Conservation (phyloP, 2,113 vertebrate species). For the Cavia porcellus region DNA sequence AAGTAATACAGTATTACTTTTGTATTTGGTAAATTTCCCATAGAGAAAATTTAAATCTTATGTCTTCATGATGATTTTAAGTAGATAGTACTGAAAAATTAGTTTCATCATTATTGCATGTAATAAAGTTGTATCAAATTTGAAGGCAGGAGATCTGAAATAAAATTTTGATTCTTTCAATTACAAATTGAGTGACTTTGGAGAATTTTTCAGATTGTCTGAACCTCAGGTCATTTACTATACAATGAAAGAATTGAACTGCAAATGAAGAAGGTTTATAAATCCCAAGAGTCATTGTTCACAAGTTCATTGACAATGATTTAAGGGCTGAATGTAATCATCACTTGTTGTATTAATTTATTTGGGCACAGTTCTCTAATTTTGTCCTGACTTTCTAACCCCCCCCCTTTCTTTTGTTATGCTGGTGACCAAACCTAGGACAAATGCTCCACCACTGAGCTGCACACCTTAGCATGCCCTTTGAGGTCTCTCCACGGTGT, state of each 20-base stretch:
- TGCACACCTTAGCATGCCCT: background rate
- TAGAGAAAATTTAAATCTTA: constrained; percentile 36
- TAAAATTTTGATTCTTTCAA: background rate
- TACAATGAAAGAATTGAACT: background rate
- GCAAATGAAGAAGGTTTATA: background rate
- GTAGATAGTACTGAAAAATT: background rate
- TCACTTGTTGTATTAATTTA: background rate
- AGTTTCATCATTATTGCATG: background rate
- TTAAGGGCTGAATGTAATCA: background rate
- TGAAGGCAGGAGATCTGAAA: background rate
- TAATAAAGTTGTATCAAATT: background rate
- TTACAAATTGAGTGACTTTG: background rate
- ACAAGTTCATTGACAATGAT: background rate
- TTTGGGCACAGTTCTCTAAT: background rate
- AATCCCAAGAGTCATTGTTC: background rate
- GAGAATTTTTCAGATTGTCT: background rate
- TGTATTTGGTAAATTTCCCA: constrained; percentile 36
- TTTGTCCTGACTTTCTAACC: background rate
- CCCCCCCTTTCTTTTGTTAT: background rate
- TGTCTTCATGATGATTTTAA: constrained; percentile 51
- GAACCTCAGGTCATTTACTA: background rate
- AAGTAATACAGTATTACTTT: background rate
- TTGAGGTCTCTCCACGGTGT: background rate
- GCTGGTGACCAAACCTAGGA: background rate
- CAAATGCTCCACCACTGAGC: background rate